Base-by-base conservation (phyloP, 2,113 vertebrate species). In the Dasyurus viverrinus region DNA sequence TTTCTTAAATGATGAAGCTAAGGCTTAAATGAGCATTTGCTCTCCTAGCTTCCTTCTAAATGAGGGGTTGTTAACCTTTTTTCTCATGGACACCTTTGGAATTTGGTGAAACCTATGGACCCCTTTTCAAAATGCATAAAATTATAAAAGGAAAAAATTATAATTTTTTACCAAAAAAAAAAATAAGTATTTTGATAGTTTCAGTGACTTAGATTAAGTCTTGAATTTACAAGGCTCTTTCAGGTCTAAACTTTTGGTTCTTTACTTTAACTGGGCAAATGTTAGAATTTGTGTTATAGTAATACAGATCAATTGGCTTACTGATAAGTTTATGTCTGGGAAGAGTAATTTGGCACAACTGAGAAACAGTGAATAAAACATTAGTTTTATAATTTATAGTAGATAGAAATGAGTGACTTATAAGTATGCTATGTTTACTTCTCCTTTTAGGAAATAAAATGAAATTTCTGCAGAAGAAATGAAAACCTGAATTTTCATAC, bases 391-490 rank as follows among this genome's bases (percentile, higher is more conserved):
- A 94, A 96, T 60, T 0, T 55, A 89, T n/a, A 60, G 0, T 93
- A 93, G 93, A 54, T 93, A 90, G 94, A 95, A 91, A 93, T 92
- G 23, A 96, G 93, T 91, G 93, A 94, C 92, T 84, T 54, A n/a
- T 93, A 54, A 46, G 6, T 54, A 90, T 90, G 92, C 26, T 50
- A 4, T 94, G n/a, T 53, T 60, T 93, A 91, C 89, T 93, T 94
- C 47, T 91, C 30, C 60, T 96, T 95, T 47, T 89, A 99, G 99
- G 99, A 55, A 99, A 92, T 76, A 99, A 98, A 97, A 99, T 99
- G 98, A 99, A 98, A 53, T 98, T 99, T 96, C 98, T 98, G 0
- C 98, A 98, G 95, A 99, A 98, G 98, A 98, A 98, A 53, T 99
- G 98, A 99, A 95, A 93, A 22, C 0, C 2, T 92, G 52, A 30